Evolutionary conservation across 2,888 invertebrate genomes (phyloP).

Genomic region (Osedax frankpressi): DNA sequence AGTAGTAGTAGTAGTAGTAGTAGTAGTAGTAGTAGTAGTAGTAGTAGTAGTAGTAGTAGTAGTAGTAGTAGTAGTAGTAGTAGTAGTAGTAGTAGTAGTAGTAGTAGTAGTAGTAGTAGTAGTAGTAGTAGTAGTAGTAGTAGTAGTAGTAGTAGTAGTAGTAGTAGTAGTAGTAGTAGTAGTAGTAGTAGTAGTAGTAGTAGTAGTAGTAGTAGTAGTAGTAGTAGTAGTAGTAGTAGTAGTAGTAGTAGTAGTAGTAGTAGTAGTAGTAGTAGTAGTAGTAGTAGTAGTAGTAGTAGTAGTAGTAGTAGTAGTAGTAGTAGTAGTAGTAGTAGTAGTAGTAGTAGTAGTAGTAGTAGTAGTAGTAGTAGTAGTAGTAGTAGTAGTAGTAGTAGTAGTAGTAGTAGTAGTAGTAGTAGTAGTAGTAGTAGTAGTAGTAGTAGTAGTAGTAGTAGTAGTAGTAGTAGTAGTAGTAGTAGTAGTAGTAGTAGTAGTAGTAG

Average conservation of each 20-base stretch:
- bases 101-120: slow-evolving; percentile 7
- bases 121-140: not conserved
- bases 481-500: not conserved
- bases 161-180: not conserved
- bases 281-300: slow-evolving; percentile 7
- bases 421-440: not conserved
- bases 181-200: not conserved
- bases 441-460: not conserved
- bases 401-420: not conserved
- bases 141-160: not conserved
- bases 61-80: not conserved
- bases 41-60: not conserved
- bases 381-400: not conserved
- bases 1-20: slow-evolving; percentile 6
- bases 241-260: not conserved
- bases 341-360: not conserved
- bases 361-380: not conserved
- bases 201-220: not conserved
- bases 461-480: not conserved
- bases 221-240: not conserved
- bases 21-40: slow-evolving; percentile 6
- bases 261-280: slow-evolving; percentile 15
- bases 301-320: slow-evolving; percentile 3
- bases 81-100: not conserved
- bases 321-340: slow-evolving; percentile 3